Base-by-base conservation (phyloP, 2,888 invertebrate species). In the Eristalis pertinax region DNA sequence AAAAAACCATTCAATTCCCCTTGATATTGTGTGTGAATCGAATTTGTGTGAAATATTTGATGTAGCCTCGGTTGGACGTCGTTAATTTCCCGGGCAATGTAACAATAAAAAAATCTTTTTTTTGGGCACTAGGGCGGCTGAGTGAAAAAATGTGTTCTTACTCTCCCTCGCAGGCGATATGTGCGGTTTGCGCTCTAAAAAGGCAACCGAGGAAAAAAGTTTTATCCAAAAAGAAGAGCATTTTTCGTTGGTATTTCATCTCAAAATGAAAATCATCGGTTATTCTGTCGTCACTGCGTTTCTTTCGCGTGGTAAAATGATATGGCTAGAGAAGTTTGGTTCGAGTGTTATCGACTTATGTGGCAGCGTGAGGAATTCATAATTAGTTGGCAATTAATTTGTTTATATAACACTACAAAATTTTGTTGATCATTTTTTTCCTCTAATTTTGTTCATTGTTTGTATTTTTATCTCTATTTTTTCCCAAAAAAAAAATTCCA, bases 61-160 rank as follows among this genome's bases (percentile, higher is more conserved):
- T 74, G 73, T 19, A 63, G 63, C 26, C 76, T 38, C 32, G 8
- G 60, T 85, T 62, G 4, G 22, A 22, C 56, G 22, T 43, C 19
- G 43, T 64, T 8, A 79, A 70, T 78, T 67, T 75, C 70, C 83
- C 78, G 78, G 74, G 78, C 67, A 78, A 75, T 81, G 62, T 74
- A 79, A 79, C 65, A 41, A 72, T 67, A 65, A 32, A 19, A 50
- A 32, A 19, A 50, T 7, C 63, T 82, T 85, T 87, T 78, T 87
- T 78, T 75, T 84, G 70, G 63, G 58, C 69, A 65, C 72, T 73
- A 78, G 67, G 86, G 87, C 87, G 87, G 87, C 84, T 76, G 79
- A 87, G 76, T 87, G 87, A 79, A 84, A n/a, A 87, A 87, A 87
- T 87, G 87, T 87, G 87, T 87, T 87, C 79, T 73, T 77, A 35